These are phyloP conservation scores for Eurois occulta DNA, from an alignment of 2,888 invertebrate species.

Conservation along the genomic window DNA sequence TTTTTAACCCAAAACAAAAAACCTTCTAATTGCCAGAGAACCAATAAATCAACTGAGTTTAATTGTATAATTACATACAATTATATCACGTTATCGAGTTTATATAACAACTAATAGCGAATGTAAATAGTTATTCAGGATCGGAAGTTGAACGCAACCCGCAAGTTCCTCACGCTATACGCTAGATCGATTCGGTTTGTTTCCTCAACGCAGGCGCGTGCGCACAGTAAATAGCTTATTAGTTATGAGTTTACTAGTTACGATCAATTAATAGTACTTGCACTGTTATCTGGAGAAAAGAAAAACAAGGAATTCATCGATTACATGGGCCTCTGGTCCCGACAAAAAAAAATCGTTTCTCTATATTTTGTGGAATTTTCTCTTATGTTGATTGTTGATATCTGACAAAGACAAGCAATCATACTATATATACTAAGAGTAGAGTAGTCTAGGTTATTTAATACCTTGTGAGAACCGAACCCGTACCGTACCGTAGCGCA, in stretches of 20 bases:
- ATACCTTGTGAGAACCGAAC: neutral
- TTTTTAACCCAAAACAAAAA: conserved; percentile 8
- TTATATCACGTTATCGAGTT: conserved; percentile 65
- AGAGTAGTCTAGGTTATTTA: neutral
- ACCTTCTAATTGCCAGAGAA: neutral
- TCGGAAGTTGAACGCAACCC: conserved; percentile 55
- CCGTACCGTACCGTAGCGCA: neutral
- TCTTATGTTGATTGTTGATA: neutral
- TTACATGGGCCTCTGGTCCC: neutral
- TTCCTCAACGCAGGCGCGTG: conserved; percentile 58
- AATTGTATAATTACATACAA: conserved; percentile 48
- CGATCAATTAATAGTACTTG: conserved; percentile 20
- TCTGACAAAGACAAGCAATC: neutral
- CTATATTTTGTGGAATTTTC: neutral
- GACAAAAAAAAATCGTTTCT: neutral
- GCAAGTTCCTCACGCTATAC: conserved; percentile 66
- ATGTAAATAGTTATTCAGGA: conserved; percentile 50
- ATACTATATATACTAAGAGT: neutral
- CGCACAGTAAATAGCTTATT: conserved; percentile 42
- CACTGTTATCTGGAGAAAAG: conserved; percentile 30
- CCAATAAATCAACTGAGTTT: conserved; percentile 22
- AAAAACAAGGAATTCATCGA: neutral
- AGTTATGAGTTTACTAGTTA: conserved; percentile 44
- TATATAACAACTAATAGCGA: conserved; percentile 58
- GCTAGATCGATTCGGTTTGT: conserved; percentile 52